Conservation (phyloP, 2,797 vertebrate species). For the Dipus sagitta region DNA sequence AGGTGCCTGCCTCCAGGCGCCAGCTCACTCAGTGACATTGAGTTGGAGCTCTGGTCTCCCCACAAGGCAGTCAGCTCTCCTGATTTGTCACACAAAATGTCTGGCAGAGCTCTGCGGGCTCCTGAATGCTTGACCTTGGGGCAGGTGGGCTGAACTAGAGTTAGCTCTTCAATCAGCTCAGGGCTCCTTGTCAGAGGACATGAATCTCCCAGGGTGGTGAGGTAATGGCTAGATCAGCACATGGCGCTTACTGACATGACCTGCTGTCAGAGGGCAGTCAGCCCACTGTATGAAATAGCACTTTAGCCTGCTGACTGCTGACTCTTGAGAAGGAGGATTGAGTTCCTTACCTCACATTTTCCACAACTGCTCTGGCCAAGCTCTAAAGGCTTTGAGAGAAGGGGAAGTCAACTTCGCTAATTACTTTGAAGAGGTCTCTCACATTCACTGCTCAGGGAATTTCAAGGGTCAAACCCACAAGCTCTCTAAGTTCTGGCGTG, state of each 20-base stretch:
- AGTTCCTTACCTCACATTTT: slow-evolving; percentile 63
- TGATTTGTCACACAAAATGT: slow-evolving; percentile 25
- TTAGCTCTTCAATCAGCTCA: not conserved
- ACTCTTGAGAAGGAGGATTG: slow-evolving; percentile 11
- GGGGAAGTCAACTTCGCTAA: slow-evolving; percentile 1
- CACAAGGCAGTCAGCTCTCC: not conserved
- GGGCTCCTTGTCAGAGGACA: not conserved
- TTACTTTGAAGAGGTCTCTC: slow-evolving; percentile 47
- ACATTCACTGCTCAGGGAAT: not conserved
- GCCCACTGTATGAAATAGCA: not conserved
- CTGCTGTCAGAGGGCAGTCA: not conserved
- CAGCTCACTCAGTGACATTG: not conserved
- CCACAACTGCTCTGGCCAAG: slow-evolving; percentile 35
- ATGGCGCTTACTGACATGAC: not conserved
- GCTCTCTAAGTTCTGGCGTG: not conserved
- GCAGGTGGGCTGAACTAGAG: slow-evolving; percentile 20
- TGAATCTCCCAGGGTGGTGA: slow-evolving; percentile 24
- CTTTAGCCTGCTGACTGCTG: slow-evolving; percentile 5
- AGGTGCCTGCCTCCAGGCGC: not conserved
- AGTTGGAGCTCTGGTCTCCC: not conserved
- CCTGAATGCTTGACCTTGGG: slow-evolving; percentile 9
- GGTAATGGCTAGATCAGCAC: slow-evolving; percentile 45
- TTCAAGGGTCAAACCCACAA: slow-evolving; percentile 58
- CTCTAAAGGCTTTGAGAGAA: slow-evolving; percentile 40
- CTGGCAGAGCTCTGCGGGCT: not conserved